These are phyloP conservation scores for Pteropus rufus DNA, from an alignment of 2,797 vertebrate species.

Conservation along the genomic window DNA sequence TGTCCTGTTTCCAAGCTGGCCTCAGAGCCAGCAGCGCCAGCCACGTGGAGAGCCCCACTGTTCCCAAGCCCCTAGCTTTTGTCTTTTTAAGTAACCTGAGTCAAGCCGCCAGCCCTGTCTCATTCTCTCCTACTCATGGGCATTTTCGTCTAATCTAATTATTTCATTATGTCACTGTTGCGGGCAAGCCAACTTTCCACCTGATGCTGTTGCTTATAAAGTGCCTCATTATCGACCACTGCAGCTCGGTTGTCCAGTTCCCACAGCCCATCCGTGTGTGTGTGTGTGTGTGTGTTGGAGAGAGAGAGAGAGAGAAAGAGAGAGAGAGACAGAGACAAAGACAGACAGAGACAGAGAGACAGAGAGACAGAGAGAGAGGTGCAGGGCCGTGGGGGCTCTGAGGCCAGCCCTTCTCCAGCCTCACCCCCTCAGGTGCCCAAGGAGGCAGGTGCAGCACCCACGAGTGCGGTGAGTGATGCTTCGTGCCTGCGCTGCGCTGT, in stretches of 20 bases:
- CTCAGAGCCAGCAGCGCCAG: not conserved
- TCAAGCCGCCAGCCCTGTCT: not conserved
- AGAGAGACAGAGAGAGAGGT: not conserved
- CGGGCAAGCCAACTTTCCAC: not conserved
- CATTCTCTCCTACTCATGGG: not conserved
- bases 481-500: rapidly evolving
- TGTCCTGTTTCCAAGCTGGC: not conserved
- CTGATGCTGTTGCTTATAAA: not conserved
- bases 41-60: not conserved
- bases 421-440: rapidly evolving
- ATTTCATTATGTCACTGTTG: not conserved
- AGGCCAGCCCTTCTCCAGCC: not conserved
- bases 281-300: not conserved
- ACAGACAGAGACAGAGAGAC: not conserved
- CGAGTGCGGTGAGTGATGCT: rapidly evolving
- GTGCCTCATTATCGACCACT: not conserved
- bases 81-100: not conserved
- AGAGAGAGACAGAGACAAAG: not conserved
- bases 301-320: too few relatives aligned
- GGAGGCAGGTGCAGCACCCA: not conserved
- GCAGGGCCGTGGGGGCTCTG: rapidly evolving
- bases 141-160: not conserved
- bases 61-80: not conserved
- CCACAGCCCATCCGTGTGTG: not conserved
- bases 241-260: not conserved